Evolutionary conservation across 2,888 invertebrate species (phyloP), one percentile per base, ranked within the genome.

Genomic region (Drosophila kambysellisi): DNA sequence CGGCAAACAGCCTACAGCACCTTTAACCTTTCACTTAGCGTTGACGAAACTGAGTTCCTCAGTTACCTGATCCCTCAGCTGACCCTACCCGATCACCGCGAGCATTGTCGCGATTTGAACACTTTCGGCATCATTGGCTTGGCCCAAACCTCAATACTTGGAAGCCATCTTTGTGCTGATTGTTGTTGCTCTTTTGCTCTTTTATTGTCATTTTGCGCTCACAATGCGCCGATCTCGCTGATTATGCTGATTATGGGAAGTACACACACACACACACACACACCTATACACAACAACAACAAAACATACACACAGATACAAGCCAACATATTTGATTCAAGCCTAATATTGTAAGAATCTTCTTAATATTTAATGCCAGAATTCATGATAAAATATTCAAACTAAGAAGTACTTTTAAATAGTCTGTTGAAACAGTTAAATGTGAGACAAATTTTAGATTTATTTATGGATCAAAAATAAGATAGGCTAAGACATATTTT

Each of bases 161-260:
- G 90, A 90, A 90, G 74, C 32, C 51, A 32, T 35, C 60, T 63
- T 76, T 65, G 35, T 61, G 39, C 9, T 62, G 52, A 8, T n/a
- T 61, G 59, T 62, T 79, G 77, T 77, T 79, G 62, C 48, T 37
- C 58, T 56, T 65, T 72, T 66, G 80, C 63, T 52, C 54, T 68
- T 87, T 87, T 87, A 90, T 88, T 87, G 79, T 68, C 85, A 90
- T 87, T 81, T 77, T 89, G 79, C 79, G 53, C 62, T 61, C 58
- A 84, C 89, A 90, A 86, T 88, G 89, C 90, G 90, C 91, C 89
- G 89, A 90, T 90, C 88, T 82, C 74, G 77, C 88, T 90, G 85
- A 87, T 87, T 87, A 87, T 88, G 91, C 70, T 88, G 78, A 79
- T 79, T 79, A 79, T 79, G 82, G 78, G 65, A 79, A 78, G 50